A percentile compares a stretch with the other conserved stretches of the same genome.
Conservation (phyloP, 2,888 invertebrate genomes). For the Ectobius pallidus region DNA sequence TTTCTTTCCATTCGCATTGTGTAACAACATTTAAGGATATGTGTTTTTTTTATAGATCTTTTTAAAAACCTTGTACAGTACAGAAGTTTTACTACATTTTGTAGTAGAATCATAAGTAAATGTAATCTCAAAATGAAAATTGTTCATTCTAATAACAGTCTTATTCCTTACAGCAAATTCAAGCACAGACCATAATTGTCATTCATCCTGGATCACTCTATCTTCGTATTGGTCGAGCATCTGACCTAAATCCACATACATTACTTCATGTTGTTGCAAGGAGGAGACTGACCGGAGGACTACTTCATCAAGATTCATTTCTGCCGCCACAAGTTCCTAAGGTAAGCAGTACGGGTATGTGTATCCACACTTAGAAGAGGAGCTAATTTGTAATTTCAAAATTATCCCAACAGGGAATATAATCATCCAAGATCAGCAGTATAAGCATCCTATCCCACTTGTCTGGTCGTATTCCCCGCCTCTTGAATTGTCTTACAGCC, state of each 20-base stretch:
- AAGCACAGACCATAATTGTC: constrained; percentile 84
- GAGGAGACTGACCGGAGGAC: constrained; percentile 62
- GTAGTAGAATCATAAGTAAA: no score
- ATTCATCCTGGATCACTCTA: constrained; percentile 94
- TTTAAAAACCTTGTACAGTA: neutral
- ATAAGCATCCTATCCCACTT: no score
- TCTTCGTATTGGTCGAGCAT: constrained; percentile 87
- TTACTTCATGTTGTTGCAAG: constrained; percentile 87
- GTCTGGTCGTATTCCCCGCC: no score
- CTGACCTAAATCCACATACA: constrained; percentile 84
- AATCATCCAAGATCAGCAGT: no score
- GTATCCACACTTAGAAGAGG: no score
- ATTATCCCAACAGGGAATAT: no score
- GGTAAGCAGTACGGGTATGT: constrained; percentile 49
- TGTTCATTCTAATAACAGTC: neutral
- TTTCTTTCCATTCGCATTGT: no score
- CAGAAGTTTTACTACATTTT: neutral
- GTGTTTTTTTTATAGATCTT: neutral
- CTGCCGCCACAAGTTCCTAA: constrained; percentile 68
- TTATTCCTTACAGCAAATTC: constrained; percentile 65
- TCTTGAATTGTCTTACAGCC: no score
- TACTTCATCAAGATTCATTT: constrained; percentile 66
- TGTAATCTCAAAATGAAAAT: neutral
- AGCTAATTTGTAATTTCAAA: no score
- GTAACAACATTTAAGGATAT: no score